These are phyloP conservation scores for Lycia hirtaria DNA, from an alignment of 2,888 invertebrate species.

Conservation along the genomic window DNA sequence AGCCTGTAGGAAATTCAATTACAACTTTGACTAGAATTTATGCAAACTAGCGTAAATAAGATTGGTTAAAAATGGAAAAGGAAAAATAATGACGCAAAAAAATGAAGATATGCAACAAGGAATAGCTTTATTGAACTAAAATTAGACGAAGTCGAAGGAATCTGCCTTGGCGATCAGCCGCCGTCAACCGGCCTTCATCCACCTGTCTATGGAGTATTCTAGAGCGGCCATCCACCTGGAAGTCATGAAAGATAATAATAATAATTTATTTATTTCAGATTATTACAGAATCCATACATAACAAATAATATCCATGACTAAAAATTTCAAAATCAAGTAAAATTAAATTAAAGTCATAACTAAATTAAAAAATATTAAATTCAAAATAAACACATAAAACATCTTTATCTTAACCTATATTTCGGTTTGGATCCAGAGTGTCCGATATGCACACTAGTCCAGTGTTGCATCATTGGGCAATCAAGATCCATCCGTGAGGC, in stretches of 20 bases:
- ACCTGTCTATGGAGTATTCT: slow-evolving; percentile 97
- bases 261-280: too few relatives aligned
- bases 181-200: slow-evolving; percentile 92
- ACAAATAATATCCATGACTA: too few relatives aligned
- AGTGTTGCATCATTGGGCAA: too few relatives aligned
- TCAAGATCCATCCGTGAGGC: too few relatives aligned
- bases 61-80: slow-evolving; percentile 2
- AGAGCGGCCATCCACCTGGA: slow-evolving; percentile 96
- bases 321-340: neutral
- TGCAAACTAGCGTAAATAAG: neutral
- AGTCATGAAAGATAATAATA: slow-evolving; percentile 52
- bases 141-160: slow-evolving; percentile 71
- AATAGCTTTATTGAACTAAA: slow-evolving; percentile 57
- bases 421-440: too few relatives aligned
- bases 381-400: too few relatives aligned
- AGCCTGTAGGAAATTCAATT: too few relatives aligned
- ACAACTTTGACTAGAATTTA: too few relatives aligned
- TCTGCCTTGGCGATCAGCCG: slow-evolving; percentile 56
- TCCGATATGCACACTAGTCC: too few relatives aligned
- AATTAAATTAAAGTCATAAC: neutral
- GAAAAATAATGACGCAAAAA: slow-evolving; percentile 22
- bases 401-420: too few relatives aligned
- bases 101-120: slow-evolving; percentile 33
- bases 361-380: too few relatives aligned
- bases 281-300: too few relatives aligned